Base-by-base conservation (phyloP, 2,888 invertebrate genomes). In the Stomorhina lunata region DNA sequence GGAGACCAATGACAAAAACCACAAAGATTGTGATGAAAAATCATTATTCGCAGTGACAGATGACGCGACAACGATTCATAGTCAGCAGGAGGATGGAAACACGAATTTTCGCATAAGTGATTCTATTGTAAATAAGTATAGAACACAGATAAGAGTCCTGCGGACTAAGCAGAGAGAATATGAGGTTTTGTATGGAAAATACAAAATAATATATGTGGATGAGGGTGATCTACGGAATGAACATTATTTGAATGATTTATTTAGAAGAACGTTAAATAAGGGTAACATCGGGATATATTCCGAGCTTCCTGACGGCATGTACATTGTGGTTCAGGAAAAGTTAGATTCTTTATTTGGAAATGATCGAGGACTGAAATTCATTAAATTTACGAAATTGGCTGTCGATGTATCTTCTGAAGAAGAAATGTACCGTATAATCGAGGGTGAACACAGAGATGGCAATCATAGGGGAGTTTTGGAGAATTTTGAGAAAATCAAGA, bases 381-480 rank as follows among this genome's bases (percentile, higher is more conserved):
- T 83, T 4, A 83, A 59, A 20, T 78, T 78, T 50, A 66, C 61
- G 32, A 79, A 75, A 43, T n/a, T 81, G 37, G 80, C 78, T 12
- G 50, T 22, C 4, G 83, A 80, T 53, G 32, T 78, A 29, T 32
- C 34, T 4, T 50, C 29, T 43, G 80, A 73, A 22, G 80, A 80
- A 25, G 45, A 50, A 12, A 29, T 78, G 10, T 57, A 57, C 22
- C 27, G 65, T 3, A 55, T 72, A 17, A 76, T 80, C 29, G 57
- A 79, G 4, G 45, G 48, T 17, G 68, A n/a, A 37, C 80, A 83
- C 53, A 63, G 37, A 15, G 55, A 63, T 29, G 43, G 37, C 4
- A 80, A 77, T 9, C 83, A 83, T 43, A 77, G 77, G 69, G 80
- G 83, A 22, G 59, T 83, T 17, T 63, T 63, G 4, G 83, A 71